Base-by-base conservation (phyloP, 2,888 invertebrate genomes). In the Oligia strigilis region DNA sequence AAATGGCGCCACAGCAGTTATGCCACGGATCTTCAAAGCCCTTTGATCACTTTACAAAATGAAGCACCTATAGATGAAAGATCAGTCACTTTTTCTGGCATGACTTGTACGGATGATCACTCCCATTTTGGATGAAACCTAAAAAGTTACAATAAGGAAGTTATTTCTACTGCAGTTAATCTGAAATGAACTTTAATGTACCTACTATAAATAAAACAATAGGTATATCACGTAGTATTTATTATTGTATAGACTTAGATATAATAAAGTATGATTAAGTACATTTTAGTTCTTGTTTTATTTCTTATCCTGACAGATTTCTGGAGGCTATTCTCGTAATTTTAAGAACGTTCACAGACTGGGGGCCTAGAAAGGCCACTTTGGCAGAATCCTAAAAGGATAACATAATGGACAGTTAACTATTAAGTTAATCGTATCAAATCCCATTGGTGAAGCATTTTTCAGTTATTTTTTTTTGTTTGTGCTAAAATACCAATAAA, bases 241-340 rank as follows among this genome's bases (percentile, higher is more conserved):
- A 92, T 90, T 91, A 81, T 85, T 90, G 89, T 90, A 87, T 87
- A 89, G 88, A 85, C 60, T 89, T 81, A n/a, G n/a, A n/a, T n/a
- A 78, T 77, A 86, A 87, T 88, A 91, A 88, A 90, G 83, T 87
- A 88, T 87, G 84, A 86, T 80, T 86, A 88, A 85, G 87, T 77
- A 82, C 71, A 72, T 73, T 72, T 64, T 14, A 69, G 58, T 62
- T 71, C 1, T 78, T 72, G 65, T 85, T 77, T 83, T 52, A 62
- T 73, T 85, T 80, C 9, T 40, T 14, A 52, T 19, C 1, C 6
- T 36, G 55, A 23, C 71, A 79, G 13, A 46, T 83, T 5, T 83
- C 14, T 29, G 23, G 49, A 29, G 29, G 29, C 29, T 29, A 29
- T 29, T 29, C 29, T 29, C 29, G 29, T 29, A 29, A 29, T 29